A percentile compares a stretch with the other conserved stretches of the same genome.
These are phyloP conservation scores for Luperina nickerlii DNA, from an alignment of 2,888 invertebrate species.

Conservation along the genomic window DNA sequence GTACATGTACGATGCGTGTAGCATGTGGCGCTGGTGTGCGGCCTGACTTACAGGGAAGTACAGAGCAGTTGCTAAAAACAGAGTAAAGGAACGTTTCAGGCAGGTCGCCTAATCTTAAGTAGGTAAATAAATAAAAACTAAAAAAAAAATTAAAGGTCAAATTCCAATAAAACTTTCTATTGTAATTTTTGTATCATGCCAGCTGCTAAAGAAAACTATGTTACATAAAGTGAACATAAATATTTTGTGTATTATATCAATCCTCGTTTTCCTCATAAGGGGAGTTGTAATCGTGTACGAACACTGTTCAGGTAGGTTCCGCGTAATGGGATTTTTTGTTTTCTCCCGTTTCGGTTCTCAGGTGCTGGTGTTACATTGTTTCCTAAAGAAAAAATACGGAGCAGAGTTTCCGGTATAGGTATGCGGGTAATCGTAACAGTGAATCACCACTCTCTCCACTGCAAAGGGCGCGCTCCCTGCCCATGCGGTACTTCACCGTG, in stretches of 20 bases:
- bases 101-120: too few relatives aligned
- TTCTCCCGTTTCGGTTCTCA: constrained; percentile 74
- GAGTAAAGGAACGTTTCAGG: too few relatives aligned
- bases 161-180: constrained; percentile 32
- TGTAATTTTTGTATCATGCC: constrained; percentile 45
- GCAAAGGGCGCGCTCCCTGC: constrained; percentile 82
- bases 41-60: not conserved
- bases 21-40: too few relatives aligned
- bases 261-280: constrained; percentile 72
- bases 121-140: not conserved
- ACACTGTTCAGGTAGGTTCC: constrained; percentile 66
- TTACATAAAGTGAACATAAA: constrained; percentile 64
- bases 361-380: constrained; percentile 73
- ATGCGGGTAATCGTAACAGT: constrained; percentile 81
- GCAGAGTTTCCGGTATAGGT: constrained; percentile 62
- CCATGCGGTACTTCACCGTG: constrained; percentile 86
- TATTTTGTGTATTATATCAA: constrained; percentile 70
- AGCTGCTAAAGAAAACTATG: constrained; percentile 59
- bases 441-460: constrained; percentile 81
- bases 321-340: constrained; percentile 79
- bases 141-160: not conserved
- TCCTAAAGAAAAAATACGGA: constrained; percentile 70
- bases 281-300: constrained; percentile 68
- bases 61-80: not conserved
- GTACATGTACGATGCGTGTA: too few relatives aligned